phyloP scores from a whole-genome alignment of 2,888 invertebrate species.

The Neoascia interrupta region DNA sequence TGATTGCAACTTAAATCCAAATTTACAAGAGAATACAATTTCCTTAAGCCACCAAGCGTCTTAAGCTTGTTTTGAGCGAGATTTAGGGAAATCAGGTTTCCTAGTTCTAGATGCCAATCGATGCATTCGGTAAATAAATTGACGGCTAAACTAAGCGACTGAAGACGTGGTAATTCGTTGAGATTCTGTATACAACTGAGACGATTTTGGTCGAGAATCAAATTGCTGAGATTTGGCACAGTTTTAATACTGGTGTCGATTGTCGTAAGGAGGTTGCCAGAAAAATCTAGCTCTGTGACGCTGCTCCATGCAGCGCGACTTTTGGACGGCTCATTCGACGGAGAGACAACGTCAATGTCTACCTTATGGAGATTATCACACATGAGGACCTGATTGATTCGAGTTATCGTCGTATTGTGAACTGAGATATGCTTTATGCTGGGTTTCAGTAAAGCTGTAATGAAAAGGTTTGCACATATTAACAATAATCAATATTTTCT shows the following conservation, averaged over 20 bases:
- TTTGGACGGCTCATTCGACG: too few relatives aligned
- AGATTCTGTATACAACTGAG: conserved; percentile 88
- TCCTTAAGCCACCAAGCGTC: conserved; percentile 86
- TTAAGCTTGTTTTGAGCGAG: conserved; percentile 91
- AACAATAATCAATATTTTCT: background rate
- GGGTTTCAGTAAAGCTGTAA: conserved; percentile 74
- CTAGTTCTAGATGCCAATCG: conserved; percentile 91
- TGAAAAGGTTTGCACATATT: background rate
- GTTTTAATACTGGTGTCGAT: conserved; percentile 91
- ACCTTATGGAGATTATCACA: conserved; percentile 91
- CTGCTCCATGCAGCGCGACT: conserved; percentile 82
- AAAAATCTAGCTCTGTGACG: conserved; percentile 87
- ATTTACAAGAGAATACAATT: conserved; percentile 91
- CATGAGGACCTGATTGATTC: conserved; percentile 88
- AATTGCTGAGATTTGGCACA: conserved; percentile 85
- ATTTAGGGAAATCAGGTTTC: conserved; percentile 92
- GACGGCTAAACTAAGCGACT: conserved; percentile 88
- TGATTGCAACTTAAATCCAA: conserved; percentile 93
- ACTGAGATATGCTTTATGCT: conserved; percentile 80
- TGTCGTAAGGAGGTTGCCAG: conserved; percentile 87
- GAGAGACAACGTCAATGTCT: conserved; percentile 35
- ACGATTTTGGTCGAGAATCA: conserved; percentile 89
- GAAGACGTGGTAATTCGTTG: conserved; percentile 88
- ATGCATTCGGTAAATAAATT: conserved; percentile 87
- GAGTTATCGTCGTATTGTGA: conserved; percentile 77